phyloP scores from a whole-genome alignment of 2,888 invertebrate genomes.

The Candidula unifasciata region DNA sequence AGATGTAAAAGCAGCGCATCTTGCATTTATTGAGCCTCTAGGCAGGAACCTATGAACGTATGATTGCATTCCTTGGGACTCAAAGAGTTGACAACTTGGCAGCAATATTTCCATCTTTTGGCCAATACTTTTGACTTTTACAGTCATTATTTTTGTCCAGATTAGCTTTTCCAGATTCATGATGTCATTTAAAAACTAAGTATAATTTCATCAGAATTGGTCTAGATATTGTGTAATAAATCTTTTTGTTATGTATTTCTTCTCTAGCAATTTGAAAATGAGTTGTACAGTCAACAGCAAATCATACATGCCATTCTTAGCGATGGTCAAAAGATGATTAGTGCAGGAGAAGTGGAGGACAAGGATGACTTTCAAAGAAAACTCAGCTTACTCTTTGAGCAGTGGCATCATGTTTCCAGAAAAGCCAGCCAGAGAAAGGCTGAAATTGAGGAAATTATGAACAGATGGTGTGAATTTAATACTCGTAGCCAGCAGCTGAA shows the following conservation, averaged over 20 bases:
- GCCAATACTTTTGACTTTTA: no score
- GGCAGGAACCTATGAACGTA: no score
- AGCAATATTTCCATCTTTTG: no score
- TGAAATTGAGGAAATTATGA: conserved; percentile 70
- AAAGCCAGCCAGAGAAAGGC: conserved; percentile 73
- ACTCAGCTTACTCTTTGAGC: conserved; percentile 72
- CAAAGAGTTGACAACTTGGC: no score
- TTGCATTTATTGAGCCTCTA: no score
- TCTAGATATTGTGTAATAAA: no score
- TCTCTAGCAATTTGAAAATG: conserved; percentile 73
- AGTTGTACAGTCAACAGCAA: conserved; percentile 74
- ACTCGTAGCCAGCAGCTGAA: conserved; percentile 66
- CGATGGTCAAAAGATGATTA: conserved; percentile 74
- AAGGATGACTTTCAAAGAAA: conserved; percentile 73
- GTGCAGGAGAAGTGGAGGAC: conserved; percentile 70
- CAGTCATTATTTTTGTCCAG: no score
- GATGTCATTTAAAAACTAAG: no score
- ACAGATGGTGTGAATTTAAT: conserved; percentile 72
- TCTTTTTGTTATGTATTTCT: neutral
- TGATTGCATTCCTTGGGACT: no score
- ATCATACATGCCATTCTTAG: conserved; percentile 74
- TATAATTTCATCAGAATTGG: no score
- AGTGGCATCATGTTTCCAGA: conserved; percentile 76
- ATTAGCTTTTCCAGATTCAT: no score
- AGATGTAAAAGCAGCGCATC: no score